A percentile compares a stretch with the other conserved stretches of the same genome.
These are phyloP conservation scores for Araneus ventricosus DNA, from an alignment of 1,140 invertebrate species.

Conservation along the genomic window DNA sequence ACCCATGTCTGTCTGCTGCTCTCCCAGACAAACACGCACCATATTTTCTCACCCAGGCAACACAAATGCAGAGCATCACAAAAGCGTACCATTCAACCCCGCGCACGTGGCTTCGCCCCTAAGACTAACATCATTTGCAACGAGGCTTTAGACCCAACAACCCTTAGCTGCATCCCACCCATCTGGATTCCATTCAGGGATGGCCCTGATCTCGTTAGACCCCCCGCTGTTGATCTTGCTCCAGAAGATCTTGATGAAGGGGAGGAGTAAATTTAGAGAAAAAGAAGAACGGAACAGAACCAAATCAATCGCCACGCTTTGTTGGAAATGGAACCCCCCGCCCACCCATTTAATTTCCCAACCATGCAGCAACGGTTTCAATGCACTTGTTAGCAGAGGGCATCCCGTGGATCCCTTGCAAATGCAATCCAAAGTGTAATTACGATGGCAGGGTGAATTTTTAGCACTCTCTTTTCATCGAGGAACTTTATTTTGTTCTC, in stretches of 20 bases:
- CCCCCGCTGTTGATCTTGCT: constrained; percentile 43
- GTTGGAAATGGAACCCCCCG: neutral
- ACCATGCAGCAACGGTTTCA: constrained; percentile 12
- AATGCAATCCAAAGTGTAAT: constrained; percentile 37
- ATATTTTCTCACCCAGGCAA: constrained; percentile 8
- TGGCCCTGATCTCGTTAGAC: constrained; percentile 36
- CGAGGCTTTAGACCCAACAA: constrained; percentile 7
- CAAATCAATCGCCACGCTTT: constrained; percentile 28
- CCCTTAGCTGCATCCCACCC: neutral
- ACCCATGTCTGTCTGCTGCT: neutral
- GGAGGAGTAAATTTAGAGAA: neutral
- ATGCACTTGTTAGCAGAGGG: constrained; percentile 14
- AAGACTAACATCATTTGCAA: constrained; percentile 50
- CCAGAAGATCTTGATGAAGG: constrained; percentile 16
- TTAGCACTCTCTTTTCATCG: neutral
- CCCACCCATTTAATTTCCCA: neutral
- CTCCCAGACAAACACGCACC: neutral
- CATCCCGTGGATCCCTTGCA: constrained; percentile 11
- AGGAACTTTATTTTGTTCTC: neutral
- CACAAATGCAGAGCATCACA: neutral
- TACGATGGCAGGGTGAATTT: constrained; percentile 15
- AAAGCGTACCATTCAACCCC: neutral
- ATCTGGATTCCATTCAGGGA: constrained; percentile 21
- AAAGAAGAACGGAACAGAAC: neutral
- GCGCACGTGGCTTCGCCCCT: constrained; percentile 4